Evolutionary conservation across 2,113 vertebrate species (phyloP).

Genomic region (Hemicordylus capensis): DNA sequence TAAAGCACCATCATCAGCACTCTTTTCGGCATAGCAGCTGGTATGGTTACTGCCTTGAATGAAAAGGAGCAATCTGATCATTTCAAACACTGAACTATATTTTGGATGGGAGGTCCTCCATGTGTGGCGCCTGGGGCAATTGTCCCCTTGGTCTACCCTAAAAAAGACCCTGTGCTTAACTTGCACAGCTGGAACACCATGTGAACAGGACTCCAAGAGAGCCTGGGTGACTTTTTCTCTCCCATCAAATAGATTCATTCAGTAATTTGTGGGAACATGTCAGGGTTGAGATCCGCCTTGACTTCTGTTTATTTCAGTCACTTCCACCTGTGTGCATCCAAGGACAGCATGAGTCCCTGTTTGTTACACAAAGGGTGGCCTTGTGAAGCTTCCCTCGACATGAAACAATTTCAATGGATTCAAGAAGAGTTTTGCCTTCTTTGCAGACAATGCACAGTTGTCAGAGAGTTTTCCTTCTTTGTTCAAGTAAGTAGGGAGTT

Average conservation of each 20-base stretch:
- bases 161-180: too few species aligned
- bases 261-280: slow-evolving; percentile 18
- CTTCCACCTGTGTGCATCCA: slow-evolving; percentile 8
- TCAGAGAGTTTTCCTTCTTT: slow-evolving; percentile 1
- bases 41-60: too few species aligned
- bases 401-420: slow-evolving; percentile 9
- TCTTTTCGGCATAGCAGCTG: too few species aligned
- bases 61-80: too few species aligned
- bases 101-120: too few species aligned
- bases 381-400: slow-evolving; percentile 28
- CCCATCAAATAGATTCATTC: background rate
- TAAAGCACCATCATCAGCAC: too few species aligned
- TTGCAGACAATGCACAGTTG: slow-evolving; percentile 22
- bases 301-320: slow-evolving; percentile 13
- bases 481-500: background rate
- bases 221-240: slow-evolving; percentile 9
- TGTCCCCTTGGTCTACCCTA: too few species aligned
- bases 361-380: slow-evolving; percentile 23
- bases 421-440: slow-evolving; percentile 20
- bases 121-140: too few species aligned
- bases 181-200: too few species aligned
- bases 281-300: background rate
- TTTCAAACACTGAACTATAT: too few species aligned
- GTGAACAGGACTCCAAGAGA: background rate
- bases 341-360: slow-evolving; percentile 20